Evolutionary conservation across 2,113 vertebrate species (phyloP), one percentile per base, ranked within the genome.

Genomic region (Ctenodactylus gundi): DNA sequence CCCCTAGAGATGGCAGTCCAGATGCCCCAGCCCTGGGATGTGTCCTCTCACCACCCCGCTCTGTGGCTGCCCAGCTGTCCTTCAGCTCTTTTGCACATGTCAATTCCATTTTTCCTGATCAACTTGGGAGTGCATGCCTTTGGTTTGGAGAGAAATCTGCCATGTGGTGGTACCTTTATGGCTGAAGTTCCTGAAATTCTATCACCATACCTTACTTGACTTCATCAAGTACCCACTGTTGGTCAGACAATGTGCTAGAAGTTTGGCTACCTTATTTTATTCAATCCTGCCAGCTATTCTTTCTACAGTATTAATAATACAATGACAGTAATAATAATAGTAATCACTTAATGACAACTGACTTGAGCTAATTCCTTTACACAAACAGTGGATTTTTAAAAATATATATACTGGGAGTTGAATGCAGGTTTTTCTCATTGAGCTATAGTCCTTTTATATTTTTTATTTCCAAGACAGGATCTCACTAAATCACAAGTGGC

Each of bases 101-200:
- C n/a, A 77, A n/a, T 20, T 57, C 20, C 51, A 12, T 39, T 92
- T 88, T 36, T 92, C 64, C 57, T 18, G 1, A 49, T 81, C 9
- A 58, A 27, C 57, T 27, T 53, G 51, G 41, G 41, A 85, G 55
- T 4, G 1, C 7, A 13, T 53, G 29, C 44, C 51, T 76, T 64
- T 55, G 15, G 21, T 78, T 58, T 64, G 46, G 27, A 85, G 36
- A 65, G 8, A 93, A 60, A 72, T 53, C 90, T 93, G 21, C 92
- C 60, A 65, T 68, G n/a, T n/a, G n/a, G n/a, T n/a, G n/a, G n/a
- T n/a, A n/a, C n/a, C n/a, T n/a, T n/a, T n/a, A n/a, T n/a, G n/a
- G n/a, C n/a, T 55, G 58, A 68, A 36, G 18, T 46, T 75, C 65
- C 76, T 31, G 27, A 67, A 36, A 82, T 70, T 80, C 51, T 68